phyloP scores from a whole-genome alignment of 2,113 vertebrate genomes.

The Lethenteron reissneri region DNA sequence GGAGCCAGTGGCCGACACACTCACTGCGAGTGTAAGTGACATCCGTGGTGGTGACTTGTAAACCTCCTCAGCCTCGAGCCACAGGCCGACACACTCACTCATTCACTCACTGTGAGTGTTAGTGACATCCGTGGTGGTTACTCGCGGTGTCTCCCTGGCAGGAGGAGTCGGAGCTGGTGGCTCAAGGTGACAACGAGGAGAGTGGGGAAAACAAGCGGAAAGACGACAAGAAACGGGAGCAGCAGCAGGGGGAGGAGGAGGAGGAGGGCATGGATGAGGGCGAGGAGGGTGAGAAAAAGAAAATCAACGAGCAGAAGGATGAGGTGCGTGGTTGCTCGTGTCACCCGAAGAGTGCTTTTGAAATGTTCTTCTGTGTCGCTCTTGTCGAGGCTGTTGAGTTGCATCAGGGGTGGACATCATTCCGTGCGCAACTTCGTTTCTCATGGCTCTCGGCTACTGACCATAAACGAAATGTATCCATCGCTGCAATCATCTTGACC shows the following conservation, averaged over 20 bases:
- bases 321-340: constrained; percentile 20
- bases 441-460: no score
- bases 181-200: constrained; percentile 61
- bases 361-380: background rate
- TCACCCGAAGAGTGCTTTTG: background rate
- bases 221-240: constrained; percentile 33
- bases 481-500: no score
- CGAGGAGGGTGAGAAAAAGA: constrained; percentile 21
- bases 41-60: no score
- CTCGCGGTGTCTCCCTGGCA: constrained; percentile 13
- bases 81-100: no score
- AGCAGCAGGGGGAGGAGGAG: constrained; percentile 24
- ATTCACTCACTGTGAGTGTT: no score
- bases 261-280: constrained; percentile 19
- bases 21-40: no score
- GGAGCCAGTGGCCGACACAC: no score
- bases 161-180: constrained; percentile 65
- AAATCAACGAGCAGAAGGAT: constrained; percentile 70
- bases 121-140: no score
- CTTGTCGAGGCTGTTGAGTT: background rate
- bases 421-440: no score
- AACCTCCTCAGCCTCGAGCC: no score
- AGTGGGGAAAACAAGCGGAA: constrained; percentile 32
- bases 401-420: no score
- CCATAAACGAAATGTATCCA: no score